Evolutionary conservation across 1,140 invertebrate genomes (phyloP), one percentile per base, ranked within the genome.

Genomic region (Sarcophaga bullata): DNA sequence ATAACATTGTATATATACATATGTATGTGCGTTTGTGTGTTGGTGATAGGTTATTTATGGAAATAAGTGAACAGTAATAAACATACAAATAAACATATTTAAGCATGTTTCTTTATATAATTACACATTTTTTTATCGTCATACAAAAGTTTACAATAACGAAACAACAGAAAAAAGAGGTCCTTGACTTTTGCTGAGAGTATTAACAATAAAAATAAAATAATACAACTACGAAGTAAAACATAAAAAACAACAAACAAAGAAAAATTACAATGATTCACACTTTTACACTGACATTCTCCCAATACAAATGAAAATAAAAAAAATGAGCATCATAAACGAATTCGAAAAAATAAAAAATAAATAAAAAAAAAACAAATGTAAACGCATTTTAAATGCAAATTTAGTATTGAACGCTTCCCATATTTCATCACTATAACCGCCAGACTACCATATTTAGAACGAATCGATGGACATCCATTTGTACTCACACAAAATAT

Each of bases 151-250:
- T 25, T 47, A 73, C 50, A 10, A 52, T 13, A 52, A 52, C 50
- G 13, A 52, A 52, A 52, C 8, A 52, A 52, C 8, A 52, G 13
- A 25, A 25, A 76, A 75, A 48, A 75, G 47, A 78, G 75, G 75
- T 78, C 75, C 75, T 78, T 78, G 75, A 78, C 75, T 78, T 78
- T 78, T 78, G 73, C 48, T 48, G 17, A 68, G 62, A 68, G 62
- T 68, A 68, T 68, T n/a, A 68, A 68, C 17, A 68, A 17, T 6
- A 78, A 78, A 46, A 76, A 76, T 49, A 49, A 78, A 78, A 50
- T 72, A 72, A 72, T 50, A 50, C 47, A 48, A 76, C 48, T 25
- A 25, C 62, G 6, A 72, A 17, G 37, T 8, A 78, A 78, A 78
- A 78, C n/a, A 78, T 50, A 8, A 19, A 52, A 47, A 49, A 76